A percentile compares a stretch with the other conserved stretches of the same genome.
Evolutionary conservation across 2,797 vertebrate genomes (phyloP).

Genomic region (Sternotherus odoratus): DNA sequence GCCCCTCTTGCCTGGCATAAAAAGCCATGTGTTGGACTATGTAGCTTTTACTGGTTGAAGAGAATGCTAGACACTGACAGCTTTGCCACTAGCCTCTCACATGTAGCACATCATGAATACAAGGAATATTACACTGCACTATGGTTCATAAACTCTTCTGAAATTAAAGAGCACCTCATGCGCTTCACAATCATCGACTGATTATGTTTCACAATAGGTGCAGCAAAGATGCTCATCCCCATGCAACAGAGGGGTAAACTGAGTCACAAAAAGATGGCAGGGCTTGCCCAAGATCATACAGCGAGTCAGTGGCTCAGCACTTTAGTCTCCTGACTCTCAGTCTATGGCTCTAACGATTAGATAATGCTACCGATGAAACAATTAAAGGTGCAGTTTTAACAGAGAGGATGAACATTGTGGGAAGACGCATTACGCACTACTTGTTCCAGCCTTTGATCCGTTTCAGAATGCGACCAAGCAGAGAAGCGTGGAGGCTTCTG

Average conservation of each 20-base stretch:
- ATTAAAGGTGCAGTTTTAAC: not conserved
- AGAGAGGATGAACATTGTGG: not conserved
- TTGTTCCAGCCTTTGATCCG: not conserved
- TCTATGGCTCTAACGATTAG: not conserved
- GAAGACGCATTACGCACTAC: not conserved
- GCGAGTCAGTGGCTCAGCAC: not conserved
- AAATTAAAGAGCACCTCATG: not conserved
- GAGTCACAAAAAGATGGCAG: not conserved
- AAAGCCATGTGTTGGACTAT: not conserved
- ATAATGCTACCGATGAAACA: not conserved
- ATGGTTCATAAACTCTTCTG: not conserved
- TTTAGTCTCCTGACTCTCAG: not conserved
- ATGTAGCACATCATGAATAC: accelerated
- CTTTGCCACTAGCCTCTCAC: not conserved
- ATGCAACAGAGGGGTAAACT: not conserved
- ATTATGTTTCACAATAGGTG: not conserved
- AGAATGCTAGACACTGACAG: accelerated
- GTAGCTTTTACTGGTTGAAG: not conserved
- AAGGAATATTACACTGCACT: not conserved
- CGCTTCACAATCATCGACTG: not conserved
- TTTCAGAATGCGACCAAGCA: not conserved
- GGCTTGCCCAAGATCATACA: accelerated
- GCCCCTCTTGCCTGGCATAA: accelerated
- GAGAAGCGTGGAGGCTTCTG: not conserved
- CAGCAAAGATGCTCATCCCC: not conserved